These are phyloP conservation scores for Seriola dumerili DNA, from an alignment of 2,113 vertebrate species.

Conservation along the genomic window DNA sequence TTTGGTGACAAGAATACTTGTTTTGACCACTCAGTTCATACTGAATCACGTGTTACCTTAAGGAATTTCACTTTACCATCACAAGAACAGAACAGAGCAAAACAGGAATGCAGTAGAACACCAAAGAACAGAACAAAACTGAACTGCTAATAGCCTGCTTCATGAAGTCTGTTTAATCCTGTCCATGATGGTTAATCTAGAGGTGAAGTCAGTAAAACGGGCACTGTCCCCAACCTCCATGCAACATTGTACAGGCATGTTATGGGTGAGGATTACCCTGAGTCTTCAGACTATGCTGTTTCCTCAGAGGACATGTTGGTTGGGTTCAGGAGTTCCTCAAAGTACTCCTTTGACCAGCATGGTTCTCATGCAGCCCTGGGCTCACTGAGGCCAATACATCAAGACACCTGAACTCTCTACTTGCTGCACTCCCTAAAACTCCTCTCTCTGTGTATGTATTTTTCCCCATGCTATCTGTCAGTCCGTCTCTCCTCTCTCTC, in stretches of 20 bases:
- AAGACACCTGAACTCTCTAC: constrained; percentile 15
- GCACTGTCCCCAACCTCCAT: no score
- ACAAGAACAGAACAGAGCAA: background rate
- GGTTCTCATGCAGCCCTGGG: constrained; percentile 44
- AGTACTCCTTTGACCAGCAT: no score
- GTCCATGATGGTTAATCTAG: background rate
- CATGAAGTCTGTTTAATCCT: background rate
- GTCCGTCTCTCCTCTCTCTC: constrained; percentile 36
- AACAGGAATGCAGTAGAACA: background rate
- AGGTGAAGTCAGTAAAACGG: background rate
- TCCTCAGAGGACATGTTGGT: no score
- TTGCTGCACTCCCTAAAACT: background rate
- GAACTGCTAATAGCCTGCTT: constrained; percentile 1
- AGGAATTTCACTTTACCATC: background rate
- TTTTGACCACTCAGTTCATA: constrained; percentile 23
- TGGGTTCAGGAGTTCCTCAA: no score
- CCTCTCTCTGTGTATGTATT: constrained; percentile 1
- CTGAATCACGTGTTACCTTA: background rate
- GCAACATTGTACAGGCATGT: no score
- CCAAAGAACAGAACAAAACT: background rate
- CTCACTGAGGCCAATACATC: constrained; percentile 33
- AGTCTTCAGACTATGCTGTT: no score
- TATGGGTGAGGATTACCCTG: no score
- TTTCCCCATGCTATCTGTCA: constrained; percentile 34
- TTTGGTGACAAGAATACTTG: background rate